Evolutionary conservation across 2,888 invertebrate species (phyloP).

Genomic region (Sphaerophoria rueppellii): DNA sequence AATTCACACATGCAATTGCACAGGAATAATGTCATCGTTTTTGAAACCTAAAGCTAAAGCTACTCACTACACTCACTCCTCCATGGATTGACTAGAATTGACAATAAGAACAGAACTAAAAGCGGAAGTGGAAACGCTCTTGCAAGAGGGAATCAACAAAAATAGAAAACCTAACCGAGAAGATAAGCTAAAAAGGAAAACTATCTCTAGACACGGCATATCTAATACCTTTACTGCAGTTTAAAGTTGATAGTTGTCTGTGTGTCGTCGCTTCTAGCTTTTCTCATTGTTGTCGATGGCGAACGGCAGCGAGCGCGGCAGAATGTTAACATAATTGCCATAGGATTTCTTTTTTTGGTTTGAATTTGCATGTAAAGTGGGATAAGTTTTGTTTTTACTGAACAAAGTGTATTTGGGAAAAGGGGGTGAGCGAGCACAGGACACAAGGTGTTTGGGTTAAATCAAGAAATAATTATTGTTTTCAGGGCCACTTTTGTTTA

Average conservation of each 20-base stretch:
- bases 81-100: conserved; percentile 16
- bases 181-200: conserved; percentile 46
- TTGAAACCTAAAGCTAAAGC: neutral
- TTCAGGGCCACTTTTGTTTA: too few species aligned
- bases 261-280: too few species aligned
- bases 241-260: too few species aligned
- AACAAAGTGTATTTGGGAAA: too few species aligned
- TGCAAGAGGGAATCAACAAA: conserved; percentile 17
- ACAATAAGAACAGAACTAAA: conserved; percentile 22
- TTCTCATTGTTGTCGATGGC: neutral
- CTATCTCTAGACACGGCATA: conserved; percentile 20
- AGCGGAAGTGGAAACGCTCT: conserved; percentile 46
- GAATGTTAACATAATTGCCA: neutral
- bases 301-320: neutral
- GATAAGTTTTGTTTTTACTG: too few species aligned
- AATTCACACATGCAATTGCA: conserved; percentile 59
- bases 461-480: too few species aligned
- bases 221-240: conserved; percentile 18
- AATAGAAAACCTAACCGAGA: conserved; percentile 15
- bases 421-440: too few species aligned
- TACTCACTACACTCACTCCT: neutral
- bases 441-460: too few species aligned
- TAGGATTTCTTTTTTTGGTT: too few species aligned
- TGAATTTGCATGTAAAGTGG: too few species aligned
- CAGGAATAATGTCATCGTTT: conserved; percentile 43